A percentile compares a stretch with the other conserved stretches of the same genome.
These are phyloP conservation scores for Meloidogyne hapla DNA, from an alignment of 1,140 invertebrate species.

Conservation along the genomic window DNA sequence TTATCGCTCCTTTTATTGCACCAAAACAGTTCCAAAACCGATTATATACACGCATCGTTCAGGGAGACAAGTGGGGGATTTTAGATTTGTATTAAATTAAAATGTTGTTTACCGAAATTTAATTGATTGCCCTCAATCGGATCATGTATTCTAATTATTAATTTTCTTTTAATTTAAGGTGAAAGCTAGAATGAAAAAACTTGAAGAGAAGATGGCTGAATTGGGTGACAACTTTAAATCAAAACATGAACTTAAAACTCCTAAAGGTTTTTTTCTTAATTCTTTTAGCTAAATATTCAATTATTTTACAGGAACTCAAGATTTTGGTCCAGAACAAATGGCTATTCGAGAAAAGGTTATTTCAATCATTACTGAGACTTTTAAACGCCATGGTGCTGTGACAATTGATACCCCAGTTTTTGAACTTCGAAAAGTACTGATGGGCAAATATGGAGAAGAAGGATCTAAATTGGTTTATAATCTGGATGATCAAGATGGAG, in stretches of 20 bases:
- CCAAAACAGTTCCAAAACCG: not conserved
- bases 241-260: conserved; percentile 49
- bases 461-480: conserved; percentile 98
- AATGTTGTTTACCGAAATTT: not conserved
- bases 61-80: conserved; percentile 21
- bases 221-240: conserved; percentile 22
- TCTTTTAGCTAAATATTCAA: not conserved
- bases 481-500: conserved; percentile 94
- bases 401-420: conserved; percentile 98
- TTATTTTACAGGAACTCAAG: conserved; percentile 78
- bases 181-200: conserved; percentile 17
- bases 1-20: not conserved
- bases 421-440: conserved; percentile 93
- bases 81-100: not conserved
- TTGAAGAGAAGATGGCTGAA: conserved; percentile 23
- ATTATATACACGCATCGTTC: conserved; percentile 26
- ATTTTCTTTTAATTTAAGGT: conserved; percentile 12
- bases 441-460: conserved; percentile 99
- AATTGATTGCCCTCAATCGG: no score
- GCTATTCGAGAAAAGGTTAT: conserved; percentile 83
- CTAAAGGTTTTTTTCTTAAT: conserved; percentile 49
- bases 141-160: not conserved
- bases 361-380: conserved; percentile 82
- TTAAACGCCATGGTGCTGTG: conserved; percentile 95
- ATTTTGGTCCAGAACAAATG: conserved; percentile 92